Evolutionary conservation across 2,113 vertebrate genomes (phyloP).

Genomic region (Pomatorhinus ruficollis): DNA sequence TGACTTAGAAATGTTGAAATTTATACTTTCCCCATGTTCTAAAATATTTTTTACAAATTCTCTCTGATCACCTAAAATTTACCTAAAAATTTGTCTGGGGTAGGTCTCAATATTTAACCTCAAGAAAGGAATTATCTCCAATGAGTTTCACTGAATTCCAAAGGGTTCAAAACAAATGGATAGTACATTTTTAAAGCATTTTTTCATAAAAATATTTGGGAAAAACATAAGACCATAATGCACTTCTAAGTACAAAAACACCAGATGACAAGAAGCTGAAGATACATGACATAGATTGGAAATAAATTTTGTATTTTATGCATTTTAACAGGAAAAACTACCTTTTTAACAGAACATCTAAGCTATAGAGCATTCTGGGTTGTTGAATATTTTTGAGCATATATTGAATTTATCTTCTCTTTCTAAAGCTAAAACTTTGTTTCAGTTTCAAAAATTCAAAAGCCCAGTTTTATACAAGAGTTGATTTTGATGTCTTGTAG

Average conservation of each 20-base stretch:
- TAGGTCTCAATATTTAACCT: neutral
- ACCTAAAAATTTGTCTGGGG: neutral
- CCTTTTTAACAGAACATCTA: neutral
- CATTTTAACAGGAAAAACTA: neutral
- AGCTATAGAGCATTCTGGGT: neutral
- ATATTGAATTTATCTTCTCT: neutral
- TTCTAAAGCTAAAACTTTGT: neutral
- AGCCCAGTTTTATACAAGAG: neutral
- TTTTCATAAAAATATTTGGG: neutral
- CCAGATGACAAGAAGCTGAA: neutral
- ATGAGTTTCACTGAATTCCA: rapidly evolving
- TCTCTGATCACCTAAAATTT: neutral
- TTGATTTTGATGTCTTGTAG: neutral
- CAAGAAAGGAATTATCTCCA: neutral
- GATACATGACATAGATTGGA: neutral
- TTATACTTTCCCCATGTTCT: rapidly evolving
- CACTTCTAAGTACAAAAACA: neutral
- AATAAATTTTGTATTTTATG: neutral
- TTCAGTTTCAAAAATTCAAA: neutral
- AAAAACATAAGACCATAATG: neutral
- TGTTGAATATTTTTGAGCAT: neutral
- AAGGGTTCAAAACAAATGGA: neutral
- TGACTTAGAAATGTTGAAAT: neutral
- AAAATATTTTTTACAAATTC: neutral
- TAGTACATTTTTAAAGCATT: rapidly evolving